Base-by-base conservation (phyloP, 2,888 invertebrate species). In the Frankliniella intonsa region DNA sequence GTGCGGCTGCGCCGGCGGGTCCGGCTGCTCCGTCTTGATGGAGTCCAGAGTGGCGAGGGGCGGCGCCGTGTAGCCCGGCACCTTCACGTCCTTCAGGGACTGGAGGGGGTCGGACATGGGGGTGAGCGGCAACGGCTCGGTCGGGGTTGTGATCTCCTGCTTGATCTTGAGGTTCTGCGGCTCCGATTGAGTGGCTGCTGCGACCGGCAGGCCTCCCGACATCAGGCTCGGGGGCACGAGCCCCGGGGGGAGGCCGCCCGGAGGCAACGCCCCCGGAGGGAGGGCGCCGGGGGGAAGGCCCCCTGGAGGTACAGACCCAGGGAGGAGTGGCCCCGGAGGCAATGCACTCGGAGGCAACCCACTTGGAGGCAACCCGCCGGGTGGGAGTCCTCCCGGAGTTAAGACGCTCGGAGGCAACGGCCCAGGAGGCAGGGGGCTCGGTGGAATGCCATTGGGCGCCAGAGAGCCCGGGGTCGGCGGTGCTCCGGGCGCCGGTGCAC, bases 51-150 rank as follows among this genome's bases (percentile, higher is more conserved):
- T 85, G 11, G 86, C 85, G 55, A 86, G 84, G 82, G 86, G 83
- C 38, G 87, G 86, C 80, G 91, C 90, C 80, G 91, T 90, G 83
- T 92, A 91, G 86, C 93, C 93, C 69, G 93, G 93, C 12, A 94
- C 94, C 90, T 94, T 94, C 0, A 94, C 94, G 87, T 94, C 94
- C 86, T 94, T 93, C 12, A 94, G 88, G 84, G 94, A 94, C 86
- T 94, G 94, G 84, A 94, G 87, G 5, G 94, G 94, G 89, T 94
- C 94, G 50, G 91, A 25, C 69, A 76, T 76, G 22, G 88, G 82
- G 14, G 86, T 82, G 7, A 86, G 85, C 17, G 85, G 83, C 80
- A 85, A 82, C 69, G 85, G 85, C 83, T 86, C 85, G 12, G 86
- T 84, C 17, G 86, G 85, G 51, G 87, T 85, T 81, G 85, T 84